These are phyloP conservation scores for Paedocypris micromegethes DNA, from an alignment of 2,797 vertebrate genomes.

Conservation along the genomic window DNA sequence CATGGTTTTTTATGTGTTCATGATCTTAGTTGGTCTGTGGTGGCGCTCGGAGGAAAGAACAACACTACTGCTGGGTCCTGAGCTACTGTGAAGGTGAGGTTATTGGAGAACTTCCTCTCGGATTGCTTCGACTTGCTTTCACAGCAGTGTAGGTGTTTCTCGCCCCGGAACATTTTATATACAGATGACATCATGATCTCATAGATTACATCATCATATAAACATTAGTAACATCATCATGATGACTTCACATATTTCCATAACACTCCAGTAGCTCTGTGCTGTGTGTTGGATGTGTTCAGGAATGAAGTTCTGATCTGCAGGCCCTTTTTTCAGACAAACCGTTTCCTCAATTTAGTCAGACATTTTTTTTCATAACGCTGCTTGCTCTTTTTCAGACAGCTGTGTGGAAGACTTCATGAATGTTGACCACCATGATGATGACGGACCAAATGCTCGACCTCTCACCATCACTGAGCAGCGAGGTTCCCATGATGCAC, in stretches of 20 bases:
- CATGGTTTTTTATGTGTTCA: slow-evolving; percentile 29
- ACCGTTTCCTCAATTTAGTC: neutral
- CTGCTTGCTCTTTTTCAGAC: slow-evolving; percentile 12
- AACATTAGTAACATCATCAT: slow-evolving; percentile 38
- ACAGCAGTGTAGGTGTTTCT: slow-evolving; percentile 16
- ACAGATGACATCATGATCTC: slow-evolving; percentile 43
- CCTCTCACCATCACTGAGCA: slow-evolving; percentile 77
- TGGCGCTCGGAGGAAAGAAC: slow-evolving; percentile 1
- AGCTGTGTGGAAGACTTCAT: slow-evolving; percentile 75
- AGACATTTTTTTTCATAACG: slow-evolving; percentile 1
- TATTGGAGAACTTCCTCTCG: neutral
- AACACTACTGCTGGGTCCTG: slow-evolving; percentile 6
- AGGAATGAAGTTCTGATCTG: slow-evolving; percentile 33
- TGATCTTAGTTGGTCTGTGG: slow-evolving; percentile 40
- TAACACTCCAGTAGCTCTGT: slow-evolving; percentile 18
- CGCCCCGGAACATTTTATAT: slow-evolving; percentile 45
- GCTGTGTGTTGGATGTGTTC: slow-evolving; percentile 1
- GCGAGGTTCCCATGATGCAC: slow-evolving; percentile 81
- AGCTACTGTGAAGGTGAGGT: neutral
- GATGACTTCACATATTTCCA: slow-evolving; percentile 39
- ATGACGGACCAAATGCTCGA: slow-evolving; percentile 86
- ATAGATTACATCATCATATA: slow-evolving; percentile 47
- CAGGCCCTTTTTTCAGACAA: neutral
- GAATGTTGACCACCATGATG: slow-evolving; percentile 90
- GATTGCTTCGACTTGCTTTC: neutral